phyloP scores from a whole-genome alignment of 2,797 vertebrate genomes.

The Trachurus trachurus region DNA sequence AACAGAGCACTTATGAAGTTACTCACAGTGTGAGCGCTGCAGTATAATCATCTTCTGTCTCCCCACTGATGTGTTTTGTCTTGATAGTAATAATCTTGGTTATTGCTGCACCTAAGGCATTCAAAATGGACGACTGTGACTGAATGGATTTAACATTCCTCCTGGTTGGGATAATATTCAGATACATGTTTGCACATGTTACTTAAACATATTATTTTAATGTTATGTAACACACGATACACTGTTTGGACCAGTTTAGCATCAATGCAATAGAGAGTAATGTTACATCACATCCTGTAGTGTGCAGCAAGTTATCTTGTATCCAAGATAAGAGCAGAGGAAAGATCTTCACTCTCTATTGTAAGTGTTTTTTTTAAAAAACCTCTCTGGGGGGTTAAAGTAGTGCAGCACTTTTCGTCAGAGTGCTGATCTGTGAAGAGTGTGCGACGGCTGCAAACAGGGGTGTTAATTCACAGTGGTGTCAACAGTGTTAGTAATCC shows the following conservation, averaged over 20 bases:
- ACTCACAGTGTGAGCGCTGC: conserved; percentile 1
- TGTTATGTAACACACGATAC: neutral
- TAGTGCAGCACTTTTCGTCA: neutral
- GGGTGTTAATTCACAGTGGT: conserved; percentile 13
- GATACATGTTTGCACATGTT: too few relatives aligned
- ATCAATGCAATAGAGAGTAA: conserved; percentile 6
- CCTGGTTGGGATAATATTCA: too few relatives aligned
- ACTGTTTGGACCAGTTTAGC: neutral
- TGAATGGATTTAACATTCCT: conserved; percentile 9
- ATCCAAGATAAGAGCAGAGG: too few relatives aligned
- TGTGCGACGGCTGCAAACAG: conserved; percentile 2
- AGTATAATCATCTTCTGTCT: conserved; percentile 13
- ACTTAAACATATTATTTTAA: neutral
- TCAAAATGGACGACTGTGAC: conserved; percentile 11
- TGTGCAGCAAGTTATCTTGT: neutral
- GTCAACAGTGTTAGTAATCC: too few relatives aligned
- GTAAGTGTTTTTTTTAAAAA: neutral
- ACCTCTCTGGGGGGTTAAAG: conserved; percentile 17
- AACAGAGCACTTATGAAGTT: conserved; percentile 18
- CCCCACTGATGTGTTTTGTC: conserved; percentile 18
- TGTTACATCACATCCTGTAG: conserved; percentile 31
- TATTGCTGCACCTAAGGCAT: neutral
- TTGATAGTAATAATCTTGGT: conserved; percentile 14
- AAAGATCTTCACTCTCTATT: too few relatives aligned
- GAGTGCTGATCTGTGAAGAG: conserved; percentile 11